Conservation (phyloP, 2,888 invertebrate species). For the Heliconius ethilla region DNA sequence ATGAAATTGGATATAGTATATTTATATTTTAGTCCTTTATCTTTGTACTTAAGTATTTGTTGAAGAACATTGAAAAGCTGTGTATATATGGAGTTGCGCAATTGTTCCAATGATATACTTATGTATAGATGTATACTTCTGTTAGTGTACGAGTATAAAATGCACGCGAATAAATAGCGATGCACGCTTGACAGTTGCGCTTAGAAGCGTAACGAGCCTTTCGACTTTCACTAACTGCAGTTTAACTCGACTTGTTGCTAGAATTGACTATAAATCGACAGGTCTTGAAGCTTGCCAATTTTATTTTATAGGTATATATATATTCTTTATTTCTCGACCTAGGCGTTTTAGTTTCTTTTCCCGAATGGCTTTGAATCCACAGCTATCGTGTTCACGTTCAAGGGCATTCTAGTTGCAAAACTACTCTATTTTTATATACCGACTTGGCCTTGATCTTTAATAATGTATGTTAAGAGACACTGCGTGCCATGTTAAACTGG, state of each 20-base stretch:
- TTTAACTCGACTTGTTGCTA: neutral
- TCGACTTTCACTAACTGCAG: slow-evolving; percentile 37
- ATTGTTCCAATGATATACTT: slow-evolving; percentile 22
- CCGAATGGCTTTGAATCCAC: neutral
- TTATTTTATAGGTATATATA: neutral
- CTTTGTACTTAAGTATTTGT: neutral
- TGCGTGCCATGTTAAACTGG: neutral
- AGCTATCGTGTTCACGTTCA: neutral
- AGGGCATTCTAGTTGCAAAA: neutral
- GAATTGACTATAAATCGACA: neutral
- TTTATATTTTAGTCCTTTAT: neutral
- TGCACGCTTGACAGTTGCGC: slow-evolving; percentile 27
- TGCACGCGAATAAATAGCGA: neutral
- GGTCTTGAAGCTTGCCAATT: neutral
- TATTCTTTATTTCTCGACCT: neutral
- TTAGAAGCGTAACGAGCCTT: slow-evolving; percentile 24
- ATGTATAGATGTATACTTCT: neutral
- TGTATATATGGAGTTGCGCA: slow-evolving; percentile 7
- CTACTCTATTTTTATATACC: neutral
- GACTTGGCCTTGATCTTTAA: slow-evolving; percentile 6
- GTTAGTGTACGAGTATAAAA: neutral
- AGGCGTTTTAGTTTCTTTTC: neutral
- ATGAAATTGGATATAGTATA: neutral
- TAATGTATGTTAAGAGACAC: neutral
- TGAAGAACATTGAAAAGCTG: neutral